These are phyloP conservation scores for Dorcus parallelipipedus DNA, from an alignment of 2,888 invertebrate species.

Conservation along the genomic window DNA sequence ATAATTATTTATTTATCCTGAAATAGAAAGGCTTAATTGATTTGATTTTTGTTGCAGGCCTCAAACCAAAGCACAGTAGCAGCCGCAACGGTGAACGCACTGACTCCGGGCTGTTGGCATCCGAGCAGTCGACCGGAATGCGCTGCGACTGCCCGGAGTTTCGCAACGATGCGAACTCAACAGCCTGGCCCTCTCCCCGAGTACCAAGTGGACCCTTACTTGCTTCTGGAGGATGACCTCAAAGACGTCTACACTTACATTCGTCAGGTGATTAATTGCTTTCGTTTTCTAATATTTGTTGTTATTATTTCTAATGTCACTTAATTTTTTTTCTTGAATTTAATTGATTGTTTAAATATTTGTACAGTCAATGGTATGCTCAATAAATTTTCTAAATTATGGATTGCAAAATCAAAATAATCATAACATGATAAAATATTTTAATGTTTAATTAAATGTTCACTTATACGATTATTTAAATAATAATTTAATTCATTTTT, in stretches of 20 bases:
- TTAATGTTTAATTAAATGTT: no score
- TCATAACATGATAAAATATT: no score
- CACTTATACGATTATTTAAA: no score
- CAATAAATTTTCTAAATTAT: no score
- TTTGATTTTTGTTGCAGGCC: conserved; percentile 15
- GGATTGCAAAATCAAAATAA: no score
- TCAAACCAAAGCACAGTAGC: conserved; percentile 21
- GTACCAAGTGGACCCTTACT: conserved; percentile 82
- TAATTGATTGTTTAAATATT: no score
- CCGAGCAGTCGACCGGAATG: conserved; percentile 44
- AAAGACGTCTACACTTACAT: conserved; percentile 83
- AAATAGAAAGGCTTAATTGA: neutral
- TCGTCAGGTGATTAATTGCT: conserved; percentile 62
- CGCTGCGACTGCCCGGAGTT: conserved; percentile 49
- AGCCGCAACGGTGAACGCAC: conserved; percentile 8
- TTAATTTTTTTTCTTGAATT: no score
- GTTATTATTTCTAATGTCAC: no score
- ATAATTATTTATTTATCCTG: neutral
- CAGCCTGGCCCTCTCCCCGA: conserved; percentile 79
- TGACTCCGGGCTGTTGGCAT: conserved; percentile 36
- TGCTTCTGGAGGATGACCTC: conserved; percentile 81
- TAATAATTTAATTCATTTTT: no score
- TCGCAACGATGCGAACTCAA: conserved; percentile 73
- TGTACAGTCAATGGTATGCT: no score
- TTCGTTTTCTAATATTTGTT: no score